Evolutionary conservation across 2,888 invertebrate genomes (phyloP).

Genomic region (Choreutis nemorana): DNA sequence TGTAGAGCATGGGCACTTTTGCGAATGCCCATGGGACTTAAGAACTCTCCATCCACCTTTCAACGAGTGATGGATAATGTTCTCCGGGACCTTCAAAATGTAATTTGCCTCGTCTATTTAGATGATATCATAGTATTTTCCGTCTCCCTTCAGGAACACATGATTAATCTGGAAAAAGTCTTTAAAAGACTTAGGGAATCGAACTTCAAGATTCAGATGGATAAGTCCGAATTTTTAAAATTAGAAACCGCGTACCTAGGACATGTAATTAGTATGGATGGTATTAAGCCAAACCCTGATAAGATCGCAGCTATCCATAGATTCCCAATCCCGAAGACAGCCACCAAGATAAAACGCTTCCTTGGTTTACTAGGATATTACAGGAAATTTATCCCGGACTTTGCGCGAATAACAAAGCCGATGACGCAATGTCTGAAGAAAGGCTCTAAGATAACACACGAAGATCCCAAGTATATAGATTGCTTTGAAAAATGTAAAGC

Average conservation of each 20-base stretch:
- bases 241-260: conserved; percentile 16
- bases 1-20: conserved; percentile 16
- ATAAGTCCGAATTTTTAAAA: conserved; percentile 17
- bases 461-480: conserved; percentile 11
- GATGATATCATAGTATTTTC: conserved; percentile 20
- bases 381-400: conserved; percentile 21
- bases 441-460: conserved; percentile 9
- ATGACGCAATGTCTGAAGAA: conserved; percentile 15
- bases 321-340: conserved; percentile 15
- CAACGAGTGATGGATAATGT: conserved; percentile 22
- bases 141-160: too few relatives aligned
- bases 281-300: conserved; percentile 17
- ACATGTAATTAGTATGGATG: conserved; percentile 15
- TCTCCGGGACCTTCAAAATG: conserved; percentile 13
- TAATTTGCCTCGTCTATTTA: conserved; percentile 16
- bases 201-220: conserved; percentile 17
- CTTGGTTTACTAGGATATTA: conserved; percentile 23
- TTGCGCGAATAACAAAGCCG: conserved; percentile 15
- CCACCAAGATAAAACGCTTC: conserved; percentile 16
- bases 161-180: conserved; percentile 10
- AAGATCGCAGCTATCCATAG: conserved; percentile 16
- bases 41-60: conserved; percentile 22
- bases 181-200: conserved; percentile 11
- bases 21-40: conserved; percentile 22
- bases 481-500: conserved; percentile 5